Evolutionary conservation across 92 coral and sea anemone genomes (phyloP).

Genomic region (Siderastrea siderea): DNA sequence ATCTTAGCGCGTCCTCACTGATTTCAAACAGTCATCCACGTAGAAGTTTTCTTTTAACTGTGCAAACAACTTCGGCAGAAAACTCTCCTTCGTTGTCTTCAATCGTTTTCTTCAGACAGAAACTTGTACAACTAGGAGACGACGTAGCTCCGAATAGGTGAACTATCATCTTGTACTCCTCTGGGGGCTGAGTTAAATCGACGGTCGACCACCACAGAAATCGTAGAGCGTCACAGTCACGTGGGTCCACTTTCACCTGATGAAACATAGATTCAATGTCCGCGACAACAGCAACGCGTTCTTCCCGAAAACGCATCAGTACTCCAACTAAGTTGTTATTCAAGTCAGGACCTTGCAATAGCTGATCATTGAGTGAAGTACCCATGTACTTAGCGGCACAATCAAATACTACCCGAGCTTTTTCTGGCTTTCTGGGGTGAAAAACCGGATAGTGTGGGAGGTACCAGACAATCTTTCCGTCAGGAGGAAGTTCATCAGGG

Average conservation of each 20-base stretch:
- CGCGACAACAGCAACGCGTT: slow-evolving; percentile 29
- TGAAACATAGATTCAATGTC: slow-evolving; percentile 47
- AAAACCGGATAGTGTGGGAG: slow-evolving; percentile 43
- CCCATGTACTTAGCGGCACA: slow-evolving; percentile 18
- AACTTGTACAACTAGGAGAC: slow-evolving; percentile 41
- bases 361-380: slow-evolving; percentile 7
- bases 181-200: neutral
- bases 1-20: neutral
- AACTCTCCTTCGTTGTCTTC: slow-evolving; percentile 26
- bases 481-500: neutral
- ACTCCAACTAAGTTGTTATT: slow-evolving; percentile 10
- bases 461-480: no score
- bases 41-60: slow-evolving; percentile 2
- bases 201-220: slow-evolving; percentile 31
- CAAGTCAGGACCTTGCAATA: slow-evolving; percentile 42
- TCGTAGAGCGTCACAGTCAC: slow-evolving; percentile 18
- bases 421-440: slow-evolving; percentile 18
- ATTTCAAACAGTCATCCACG: slow-evolving; percentile 12
- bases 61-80: slow-evolving; percentile 7
- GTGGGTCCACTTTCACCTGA: slow-evolving; percentile 23
- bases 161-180: slow-evolving; percentile 31
- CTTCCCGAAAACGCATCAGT: slow-evolving; percentile 20
- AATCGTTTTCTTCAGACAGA: slow-evolving; percentile 42
- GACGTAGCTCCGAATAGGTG: slow-evolving; percentile 50
- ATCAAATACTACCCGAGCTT: slow-evolving; percentile 31